Percentiles rank a stretch among this genome's conserved stretches.
These are phyloP conservation scores for Poecile montanus DNA, from an alignment of 2,797 vertebrate genomes.

Conservation along the genomic window DNA sequence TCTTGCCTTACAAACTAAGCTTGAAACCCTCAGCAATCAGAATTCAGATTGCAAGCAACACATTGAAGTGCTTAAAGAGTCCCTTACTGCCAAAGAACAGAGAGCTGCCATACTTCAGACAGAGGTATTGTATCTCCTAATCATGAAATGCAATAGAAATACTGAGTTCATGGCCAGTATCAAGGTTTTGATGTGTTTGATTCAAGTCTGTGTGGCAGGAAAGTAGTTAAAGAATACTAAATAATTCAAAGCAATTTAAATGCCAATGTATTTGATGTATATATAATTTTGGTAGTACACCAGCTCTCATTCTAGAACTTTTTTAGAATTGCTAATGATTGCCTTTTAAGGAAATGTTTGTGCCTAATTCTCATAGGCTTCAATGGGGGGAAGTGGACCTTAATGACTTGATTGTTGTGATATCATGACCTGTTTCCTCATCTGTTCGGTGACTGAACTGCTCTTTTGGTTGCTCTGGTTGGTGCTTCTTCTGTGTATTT, in stretches of 20 bases:
- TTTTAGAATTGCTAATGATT: background rate
- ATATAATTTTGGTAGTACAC: background rate
- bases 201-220: background rate
- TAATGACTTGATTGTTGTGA: background rate
- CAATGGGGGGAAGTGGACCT: background rate
- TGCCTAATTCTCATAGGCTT: background rate
- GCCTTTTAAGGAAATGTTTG: background rate
- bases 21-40: slow-evolving; percentile 99
- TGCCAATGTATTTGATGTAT: background rate
- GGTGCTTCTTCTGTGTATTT: background rate
- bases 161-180: background rate
- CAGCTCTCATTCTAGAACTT: background rate
- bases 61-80: slow-evolving; percentile 99
- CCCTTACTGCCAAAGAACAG: slow-evolving; percentile 99
- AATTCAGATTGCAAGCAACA: slow-evolving; percentile 99
- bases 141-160: background rate
- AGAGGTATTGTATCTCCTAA: slow-evolving; percentile 83
- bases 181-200: background rate
- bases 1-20: slow-evolving; percentile 98
- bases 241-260: background rate
- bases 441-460: background rate
- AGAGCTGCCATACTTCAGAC: slow-evolving; percentile 99
- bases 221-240: background rate
- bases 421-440: background rate
- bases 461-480: background rate